Evolutionary conservation across 2,113 vertebrate genomes (phyloP).

Genomic region (Poeciliopsis prolifica): DNA sequence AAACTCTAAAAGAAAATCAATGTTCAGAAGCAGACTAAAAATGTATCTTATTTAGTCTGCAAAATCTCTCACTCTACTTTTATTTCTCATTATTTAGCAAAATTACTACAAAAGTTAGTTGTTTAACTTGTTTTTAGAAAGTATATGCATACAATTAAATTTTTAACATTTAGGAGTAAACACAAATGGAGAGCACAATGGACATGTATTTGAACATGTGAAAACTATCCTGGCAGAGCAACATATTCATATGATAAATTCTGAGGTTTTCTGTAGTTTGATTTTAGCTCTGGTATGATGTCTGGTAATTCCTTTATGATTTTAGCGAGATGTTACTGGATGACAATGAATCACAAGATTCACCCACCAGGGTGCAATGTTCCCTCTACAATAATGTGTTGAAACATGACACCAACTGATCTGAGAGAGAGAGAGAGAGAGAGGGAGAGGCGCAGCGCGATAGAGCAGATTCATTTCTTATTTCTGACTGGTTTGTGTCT

Average conservation of each 20-base stretch:
- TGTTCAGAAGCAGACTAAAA: not conserved
- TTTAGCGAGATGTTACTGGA: not conserved
- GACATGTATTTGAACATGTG: too few relatives aligned
- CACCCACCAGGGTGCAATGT: conserved; percentile 20
- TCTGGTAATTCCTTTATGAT: not conserved
- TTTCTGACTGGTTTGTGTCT: not conserved
- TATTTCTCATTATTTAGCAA: not conserved
- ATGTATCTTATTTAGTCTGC: not conserved
- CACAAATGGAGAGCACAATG: too few relatives aligned
- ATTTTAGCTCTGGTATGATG: not conserved
- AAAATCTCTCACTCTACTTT: not conserved
- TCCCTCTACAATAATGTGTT: conserved; percentile 17
- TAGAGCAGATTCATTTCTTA: not conserved
- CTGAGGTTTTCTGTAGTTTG: too few relatives aligned
- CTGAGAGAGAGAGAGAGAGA: not conserved
- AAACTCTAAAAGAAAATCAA: not conserved
- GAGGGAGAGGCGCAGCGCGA: too few relatives aligned
- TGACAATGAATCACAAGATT: conserved; percentile 17
- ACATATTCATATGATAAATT: too few relatives aligned
- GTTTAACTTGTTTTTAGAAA: not conserved
- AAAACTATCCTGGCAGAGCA: too few relatives aligned
- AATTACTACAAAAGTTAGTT: not conserved
- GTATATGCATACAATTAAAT: too few relatives aligned
- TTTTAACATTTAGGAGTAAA: too few relatives aligned
- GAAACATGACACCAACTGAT: conserved; percentile 22